Percentiles rank a stretch among this genome's conserved stretches.
These are phyloP conservation scores for Antedon mediterranea DNA, from an alignment of 53 echinoderm and acorn worm species.

Conservation along the genomic window DNA sequence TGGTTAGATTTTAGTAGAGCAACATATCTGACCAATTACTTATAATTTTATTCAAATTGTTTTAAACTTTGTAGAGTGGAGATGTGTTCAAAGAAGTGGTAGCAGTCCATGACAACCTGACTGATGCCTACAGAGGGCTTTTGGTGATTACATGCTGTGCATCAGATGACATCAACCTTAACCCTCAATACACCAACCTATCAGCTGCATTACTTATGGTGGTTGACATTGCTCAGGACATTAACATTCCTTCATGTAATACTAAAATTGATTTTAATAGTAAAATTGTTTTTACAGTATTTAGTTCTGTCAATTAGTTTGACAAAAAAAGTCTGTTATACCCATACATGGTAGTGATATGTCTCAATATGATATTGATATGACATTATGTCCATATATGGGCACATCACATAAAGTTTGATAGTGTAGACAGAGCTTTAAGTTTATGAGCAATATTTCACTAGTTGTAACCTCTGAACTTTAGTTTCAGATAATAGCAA, in stretches of 20 bases:
- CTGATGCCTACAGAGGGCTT: slow-evolving; percentile 24
- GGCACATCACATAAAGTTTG: not conserved
- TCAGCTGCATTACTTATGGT: slow-evolving; percentile 36
- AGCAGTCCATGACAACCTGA: slow-evolving; percentile 15
- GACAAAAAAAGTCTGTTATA: too few species aligned
- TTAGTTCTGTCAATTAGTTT: too few species aligned
- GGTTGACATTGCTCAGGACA: slow-evolving; percentile 33
- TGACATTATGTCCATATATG: too few species aligned
- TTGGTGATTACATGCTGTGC: slow-evolving; percentile 72
- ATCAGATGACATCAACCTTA: slow-evolving; percentile 50
- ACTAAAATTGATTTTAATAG: too few species aligned
- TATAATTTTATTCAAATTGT: not conserved
- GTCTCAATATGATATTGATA: too few species aligned
- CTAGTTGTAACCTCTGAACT: not conserved
- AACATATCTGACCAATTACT: too few species aligned
- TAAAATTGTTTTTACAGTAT: too few species aligned
- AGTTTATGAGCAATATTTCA: not conserved
- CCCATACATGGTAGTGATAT: too few species aligned
- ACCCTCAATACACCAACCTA: slow-evolving; percentile 57
- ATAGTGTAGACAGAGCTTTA: not conserved
- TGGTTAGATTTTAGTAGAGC: too few species aligned
- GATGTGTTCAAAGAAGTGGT: slow-evolving; percentile 40
- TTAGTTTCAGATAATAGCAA: not conserved
- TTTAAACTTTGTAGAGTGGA: slow-evolving; percentile 27
- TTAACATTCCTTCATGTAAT: slow-evolving; percentile 24